A percentile compares a stretch with the other conserved stretches of the same genome.
Conservation (phyloP, 2,797 vertebrate species). For the Sarcophilus harrisii region DNA sequence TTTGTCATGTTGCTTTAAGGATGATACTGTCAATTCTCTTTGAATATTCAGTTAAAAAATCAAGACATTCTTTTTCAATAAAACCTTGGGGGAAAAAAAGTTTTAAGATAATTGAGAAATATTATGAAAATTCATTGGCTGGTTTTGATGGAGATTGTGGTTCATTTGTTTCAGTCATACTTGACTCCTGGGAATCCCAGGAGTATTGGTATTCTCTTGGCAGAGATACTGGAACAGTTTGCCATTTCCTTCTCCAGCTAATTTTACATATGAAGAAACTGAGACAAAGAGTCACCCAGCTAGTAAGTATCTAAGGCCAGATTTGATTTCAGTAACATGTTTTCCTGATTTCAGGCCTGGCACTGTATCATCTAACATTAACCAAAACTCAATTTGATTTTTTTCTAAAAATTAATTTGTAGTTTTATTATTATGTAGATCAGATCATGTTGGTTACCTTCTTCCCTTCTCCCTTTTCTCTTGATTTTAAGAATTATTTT, state of each 20-base stretch:
- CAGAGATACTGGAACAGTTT: not conserved
- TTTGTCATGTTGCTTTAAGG: conserved; percentile 70
- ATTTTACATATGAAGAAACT: not conserved
- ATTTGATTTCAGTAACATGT: not conserved
- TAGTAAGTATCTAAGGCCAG: not conserved
- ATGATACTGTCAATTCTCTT: conserved; percentile 71
- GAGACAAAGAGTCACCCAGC: not conserved
- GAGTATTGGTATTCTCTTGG: not conserved
- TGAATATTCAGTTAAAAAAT: conserved; percentile 72
- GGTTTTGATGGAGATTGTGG: not conserved
- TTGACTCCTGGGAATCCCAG: not conserved
- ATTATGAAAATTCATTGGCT: conserved; percentile 58
- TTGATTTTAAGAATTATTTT: not conserved
- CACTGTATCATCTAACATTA: not conserved
- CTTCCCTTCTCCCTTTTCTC: conserved; percentile 2
- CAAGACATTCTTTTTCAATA: conserved; percentile 50
- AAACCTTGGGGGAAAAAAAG: conserved; percentile 56
- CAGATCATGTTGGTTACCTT: conserved; percentile 23
- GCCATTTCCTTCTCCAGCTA: not conserved
- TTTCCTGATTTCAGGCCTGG: not conserved
- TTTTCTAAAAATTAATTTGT: conserved; percentile 58
- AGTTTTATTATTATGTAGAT: conserved; percentile 54
- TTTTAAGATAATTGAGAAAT: conserved; percentile 58
- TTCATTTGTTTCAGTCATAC: not conserved
- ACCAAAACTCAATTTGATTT: conserved; percentile 66